Base-by-base conservation (phyloP, 1,140 invertebrate species). In the Drosophila rufa region DNA sequence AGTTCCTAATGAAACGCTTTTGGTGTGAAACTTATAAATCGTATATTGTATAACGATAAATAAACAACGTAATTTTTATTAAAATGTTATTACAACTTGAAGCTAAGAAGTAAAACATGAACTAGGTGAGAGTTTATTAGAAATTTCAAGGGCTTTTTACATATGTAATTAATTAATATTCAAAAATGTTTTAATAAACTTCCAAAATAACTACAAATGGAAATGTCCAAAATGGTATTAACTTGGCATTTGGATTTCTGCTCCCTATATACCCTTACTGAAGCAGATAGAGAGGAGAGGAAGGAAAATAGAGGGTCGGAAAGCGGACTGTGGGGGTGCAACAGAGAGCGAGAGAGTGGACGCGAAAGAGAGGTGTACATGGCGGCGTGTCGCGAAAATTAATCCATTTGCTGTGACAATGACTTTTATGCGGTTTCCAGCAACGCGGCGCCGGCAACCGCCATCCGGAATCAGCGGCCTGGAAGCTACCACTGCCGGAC, bases 341-440 rank as follows among this genome's bases (percentile, higher is more conserved):
- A 8, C 8, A 60, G 74, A 51, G 48, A 25, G 48, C 36, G 45
- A n/a, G 25, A 38, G 42, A 40, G 57, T 14, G 64, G 8, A 50
- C 40, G 27, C 27, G 43, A 59, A 66, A 70, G 62, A 71, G 64
- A 74, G 50, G 57, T 64, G 59, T 74, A 76, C 79, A 90, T 90
- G 85, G 81, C 85, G 90, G 83, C 75, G 79, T 90, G 85, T 86
- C 86, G 81, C 79, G 86, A 91, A 90, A 90, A 90, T 90, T 90
- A 90, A 90, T 90, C 86, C 85, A 90, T 90, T 90, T 90, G 86
- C 82, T 90, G 85, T 90, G 85, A 90, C 85, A 91, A 90, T 90
- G 85, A 90, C 81, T 90, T 89, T 90, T 90, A 90, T 90, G 86
- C 85, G 85, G 85, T 90, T 90, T 85, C 75, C 85, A 90, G 68